A percentile compares a stretch with the other conserved stretches of the same genome.
phyloP scores from a whole-genome alignment of 2,797 vertebrate species.

The Ptychadena robeensis region DNA sequence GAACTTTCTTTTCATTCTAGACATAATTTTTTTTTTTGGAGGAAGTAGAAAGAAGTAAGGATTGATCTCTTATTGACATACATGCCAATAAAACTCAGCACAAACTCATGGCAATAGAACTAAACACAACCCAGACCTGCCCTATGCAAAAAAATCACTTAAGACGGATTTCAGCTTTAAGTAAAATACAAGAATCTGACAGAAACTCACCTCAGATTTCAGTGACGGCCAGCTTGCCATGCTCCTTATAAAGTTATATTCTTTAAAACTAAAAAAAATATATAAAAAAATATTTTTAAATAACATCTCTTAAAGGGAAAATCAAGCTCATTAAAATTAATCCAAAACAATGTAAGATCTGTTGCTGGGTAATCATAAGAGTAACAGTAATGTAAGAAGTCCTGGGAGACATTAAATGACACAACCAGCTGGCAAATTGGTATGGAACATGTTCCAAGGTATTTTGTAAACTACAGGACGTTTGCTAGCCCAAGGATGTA shows the following conservation, averaged over 20 bases:
- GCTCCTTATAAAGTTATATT: conserved; percentile 79
- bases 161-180: no score
- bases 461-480: no score
- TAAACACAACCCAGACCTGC: no score
- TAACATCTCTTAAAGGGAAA: no score
- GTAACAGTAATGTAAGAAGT: conserved; percentile 15
- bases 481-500: no score
- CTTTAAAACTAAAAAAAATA: conserved; percentile 74
- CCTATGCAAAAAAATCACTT: no score
- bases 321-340: neutral
- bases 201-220: conserved; percentile 73
- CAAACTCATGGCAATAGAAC: no score
- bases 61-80: no score
- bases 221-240: conserved; percentile 78
- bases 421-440: neutral
- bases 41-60: no score
- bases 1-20: no score
- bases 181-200: neutral
- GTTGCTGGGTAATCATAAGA: neutral
- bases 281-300: neutral
- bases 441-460: neutral
- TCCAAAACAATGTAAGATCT: neutral
- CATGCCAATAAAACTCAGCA: no score
- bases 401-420: neutral
- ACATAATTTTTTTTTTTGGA: no score